Conservation (phyloP, 2,888 invertebrate genomes). For the Epinotia demarniana region DNA sequence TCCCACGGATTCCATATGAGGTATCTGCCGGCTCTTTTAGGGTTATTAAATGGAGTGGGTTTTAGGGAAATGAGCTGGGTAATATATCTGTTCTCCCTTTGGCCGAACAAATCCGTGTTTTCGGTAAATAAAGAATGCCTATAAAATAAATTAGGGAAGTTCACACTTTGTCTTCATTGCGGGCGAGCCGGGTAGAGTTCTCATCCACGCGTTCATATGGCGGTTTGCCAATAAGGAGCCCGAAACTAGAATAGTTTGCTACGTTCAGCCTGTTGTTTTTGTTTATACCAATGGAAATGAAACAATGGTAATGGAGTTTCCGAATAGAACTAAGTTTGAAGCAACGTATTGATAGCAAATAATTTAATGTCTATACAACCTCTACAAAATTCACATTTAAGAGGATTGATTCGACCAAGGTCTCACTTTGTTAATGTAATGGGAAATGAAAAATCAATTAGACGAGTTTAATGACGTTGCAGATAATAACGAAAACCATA, state of each 20-base stretch:
- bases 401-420: not conserved
- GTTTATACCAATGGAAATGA: slow-evolving; percentile 55
- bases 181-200: slow-evolving; percentile 53
- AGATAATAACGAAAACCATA: slow-evolving; percentile 22
- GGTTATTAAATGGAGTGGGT: slow-evolving; percentile 82
- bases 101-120: slow-evolving; percentile 70
- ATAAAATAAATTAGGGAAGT: slow-evolving; percentile 74
- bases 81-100: slow-evolving; percentile 72
- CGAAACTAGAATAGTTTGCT: slow-evolving; percentile 67
- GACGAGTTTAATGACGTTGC: slow-evolving; percentile 25
- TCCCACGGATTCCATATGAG: slow-evolving; percentile 78
- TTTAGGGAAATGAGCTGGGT: slow-evolving; percentile 78
- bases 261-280: slow-evolving; percentile 62
- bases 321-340: slow-evolving; percentile 6
- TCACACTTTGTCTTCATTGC: slow-evolving; percentile 76
- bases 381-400: not conserved
- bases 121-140: slow-evolving; percentile 71
- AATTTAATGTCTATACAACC: not conserved
- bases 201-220: slow-evolving; percentile 64
- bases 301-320: slow-evolving; percentile 34
- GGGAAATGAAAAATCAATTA: slow-evolving; percentile 22
- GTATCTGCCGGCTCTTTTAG: slow-evolving; percentile 77
- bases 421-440: slow-evolving; percentile 9
- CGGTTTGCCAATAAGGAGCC: slow-evolving; percentile 74
- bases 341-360: not conserved